Base-by-base conservation (phyloP, 2,797 vertebrate genomes). In the Syndactyla subalaris region DNA sequence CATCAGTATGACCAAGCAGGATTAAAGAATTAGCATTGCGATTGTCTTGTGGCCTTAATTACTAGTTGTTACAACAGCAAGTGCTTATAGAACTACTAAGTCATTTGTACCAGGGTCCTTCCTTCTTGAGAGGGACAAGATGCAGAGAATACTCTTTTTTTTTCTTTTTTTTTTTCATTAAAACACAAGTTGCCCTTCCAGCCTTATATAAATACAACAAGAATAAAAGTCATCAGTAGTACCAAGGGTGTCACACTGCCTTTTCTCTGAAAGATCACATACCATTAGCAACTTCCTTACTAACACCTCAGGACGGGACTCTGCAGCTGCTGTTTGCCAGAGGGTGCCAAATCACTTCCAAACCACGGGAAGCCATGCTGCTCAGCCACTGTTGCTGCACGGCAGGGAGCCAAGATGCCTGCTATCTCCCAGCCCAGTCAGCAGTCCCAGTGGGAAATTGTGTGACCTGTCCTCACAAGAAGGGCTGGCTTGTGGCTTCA, bases 1-100 rank as follows among this genome's bases (percentile, higher is more conserved):
- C 21, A 76, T 30, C 54, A 74, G 7, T 66, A 65, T 43, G 23
- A 72, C 27, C 8, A 57, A 43, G 9, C 9, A 61, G 30, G 61
- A 91, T 89, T 48, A 74, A 89, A 74, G 26, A 92, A 81, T 88
- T 91, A 72, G 43, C 27, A 43, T 26, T 45, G 26, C 78, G 65
- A 14, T 57, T 45, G 54, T 21, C 78, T 55, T 91, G 68, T 75
- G 57, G 55, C 46, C 46, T 55, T 92, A 80, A 85, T 80, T 92
- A 68, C 66, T n/a, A 14, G 38, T 72, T 80, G 38, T 70, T 72
- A 45, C 52, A 68, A 54, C 27, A 82, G 14, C 43, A 85, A 80
- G n/a, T 29, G 16, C 46, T 65, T 75, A 19, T 26, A 68, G 57
- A 65, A 54, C 57, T 62, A 48, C 30, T 58, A 41, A 72, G n/a